Conservation (phyloP, 2,888 invertebrate genomes). For the Drosophila stalkeri region DNA sequence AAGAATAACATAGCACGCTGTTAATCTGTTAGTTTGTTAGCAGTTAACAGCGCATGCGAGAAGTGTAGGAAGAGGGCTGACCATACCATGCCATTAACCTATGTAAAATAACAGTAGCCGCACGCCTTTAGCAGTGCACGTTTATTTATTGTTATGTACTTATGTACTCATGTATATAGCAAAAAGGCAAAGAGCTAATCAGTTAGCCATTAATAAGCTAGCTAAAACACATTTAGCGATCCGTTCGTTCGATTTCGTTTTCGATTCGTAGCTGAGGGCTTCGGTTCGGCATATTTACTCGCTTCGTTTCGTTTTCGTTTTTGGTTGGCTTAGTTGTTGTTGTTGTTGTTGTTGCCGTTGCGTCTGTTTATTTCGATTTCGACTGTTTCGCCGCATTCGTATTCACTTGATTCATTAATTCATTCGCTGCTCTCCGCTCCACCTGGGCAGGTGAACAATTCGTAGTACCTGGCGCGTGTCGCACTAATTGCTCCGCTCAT, state of each 20-base stretch:
- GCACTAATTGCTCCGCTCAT: constrained; percentile 49
- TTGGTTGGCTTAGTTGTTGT: background rate
- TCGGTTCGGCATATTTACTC: background rate
- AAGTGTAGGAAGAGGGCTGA: too few relatives aligned
- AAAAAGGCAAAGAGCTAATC: constrained; percentile 44
- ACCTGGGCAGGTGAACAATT: constrained; percentile 83
- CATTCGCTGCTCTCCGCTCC: constrained; percentile 84
- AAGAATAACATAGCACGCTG: background rate
- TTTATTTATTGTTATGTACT: constrained; percentile 9
- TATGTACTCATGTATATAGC: background rate
- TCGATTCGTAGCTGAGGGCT: constrained; percentile 41
- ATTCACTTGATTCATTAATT: constrained; percentile 69
- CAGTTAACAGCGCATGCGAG: background rate
- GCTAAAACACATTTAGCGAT: constrained; percentile 48
- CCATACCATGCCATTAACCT: background rate
- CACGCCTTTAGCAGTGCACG: constrained; percentile 7
- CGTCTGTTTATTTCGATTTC: constrained; percentile 49
- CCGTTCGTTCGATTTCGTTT: constrained; percentile 52
- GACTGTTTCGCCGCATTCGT: constrained; percentile 50
- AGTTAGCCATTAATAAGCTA: constrained; percentile 53
- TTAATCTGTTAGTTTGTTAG: background rate
- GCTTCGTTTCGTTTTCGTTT: constrained; percentile 11
- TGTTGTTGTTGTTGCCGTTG: constrained; percentile 30
- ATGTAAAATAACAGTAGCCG: background rate
- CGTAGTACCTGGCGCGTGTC: constrained; percentile 59